phyloP scores from a whole-genome alignment of 2,888 invertebrate species.

The Platynereis dumerilii region DNA sequence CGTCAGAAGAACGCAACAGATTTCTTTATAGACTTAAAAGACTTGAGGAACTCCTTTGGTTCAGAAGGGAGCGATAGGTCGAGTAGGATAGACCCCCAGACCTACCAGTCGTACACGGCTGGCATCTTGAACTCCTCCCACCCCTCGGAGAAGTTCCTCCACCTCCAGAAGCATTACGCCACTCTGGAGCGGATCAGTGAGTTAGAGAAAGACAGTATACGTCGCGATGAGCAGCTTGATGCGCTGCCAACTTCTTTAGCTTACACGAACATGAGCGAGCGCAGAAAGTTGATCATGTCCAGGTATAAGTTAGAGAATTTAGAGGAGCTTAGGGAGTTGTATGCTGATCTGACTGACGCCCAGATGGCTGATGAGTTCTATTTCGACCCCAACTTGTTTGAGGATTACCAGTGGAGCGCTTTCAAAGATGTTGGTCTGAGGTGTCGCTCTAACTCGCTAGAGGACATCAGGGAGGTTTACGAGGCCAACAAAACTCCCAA shows the following conservation, averaged over 20 bases:
- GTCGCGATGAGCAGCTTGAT: conserved; percentile 18
- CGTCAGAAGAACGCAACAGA: not conserved
- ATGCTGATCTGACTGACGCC: conserved; percentile 77
- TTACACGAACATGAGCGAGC: conserved; percentile 11
- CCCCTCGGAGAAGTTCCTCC: conserved; percentile 81
- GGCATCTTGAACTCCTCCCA: conserved; percentile 70
- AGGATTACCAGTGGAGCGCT: conserved; percentile 76
- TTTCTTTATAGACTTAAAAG: not conserved
- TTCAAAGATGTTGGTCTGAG: conserved; percentile 72
- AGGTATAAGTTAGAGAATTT: conserved; percentile 58
- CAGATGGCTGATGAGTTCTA: conserved; percentile 85
- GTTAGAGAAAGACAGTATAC: conserved; percentile 26
- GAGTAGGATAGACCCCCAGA: conserved; percentile 51
- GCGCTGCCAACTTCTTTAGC: conserved; percentile 19
- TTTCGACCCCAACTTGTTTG: conserved; percentile 78
- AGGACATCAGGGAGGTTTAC: conserved; percentile 71
- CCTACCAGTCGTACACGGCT: conserved; percentile 60
- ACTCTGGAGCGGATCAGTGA: conserved; percentile 81
- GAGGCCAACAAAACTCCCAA: conserved; percentile 27
- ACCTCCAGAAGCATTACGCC: conserved; percentile 83
- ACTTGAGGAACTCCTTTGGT: not conserved
- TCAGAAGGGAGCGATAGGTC: conserved; percentile 51
- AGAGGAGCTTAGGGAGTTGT: conserved; percentile 81
- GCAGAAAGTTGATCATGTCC: conserved; percentile 21
- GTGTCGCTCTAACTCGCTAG: conserved; percentile 85